Evolutionary conservation across 2,797 vertebrate species (phyloP).

Genomic region (Helicolenus hilgendorfi): DNA sequence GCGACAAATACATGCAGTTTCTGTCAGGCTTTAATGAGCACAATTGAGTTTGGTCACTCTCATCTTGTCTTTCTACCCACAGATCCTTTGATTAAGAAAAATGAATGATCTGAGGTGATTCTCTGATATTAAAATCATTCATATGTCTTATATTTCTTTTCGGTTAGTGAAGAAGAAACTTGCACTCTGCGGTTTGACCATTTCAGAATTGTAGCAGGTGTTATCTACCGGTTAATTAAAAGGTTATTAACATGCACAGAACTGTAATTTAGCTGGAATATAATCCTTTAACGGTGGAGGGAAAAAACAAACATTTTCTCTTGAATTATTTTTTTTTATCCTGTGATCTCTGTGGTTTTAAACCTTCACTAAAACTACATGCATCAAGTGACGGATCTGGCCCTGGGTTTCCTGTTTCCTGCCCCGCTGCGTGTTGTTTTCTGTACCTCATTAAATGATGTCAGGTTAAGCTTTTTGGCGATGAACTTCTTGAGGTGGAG

Average conservation of each 20-base stretch:
- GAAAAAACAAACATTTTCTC: background rate
- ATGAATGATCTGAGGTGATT: background rate
- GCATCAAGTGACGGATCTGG: background rate
- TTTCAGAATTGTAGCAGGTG: background rate
- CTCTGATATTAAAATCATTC: background rate
- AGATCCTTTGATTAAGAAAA: background rate
- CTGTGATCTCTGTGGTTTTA: background rate
- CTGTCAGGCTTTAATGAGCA: too few relatives aligned
- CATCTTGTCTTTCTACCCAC: background rate
- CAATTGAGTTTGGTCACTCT: too few relatives aligned
- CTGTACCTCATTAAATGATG: constrained; percentile 98
- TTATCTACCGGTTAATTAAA: background rate
- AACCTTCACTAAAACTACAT: background rate
- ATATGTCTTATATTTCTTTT: background rate
- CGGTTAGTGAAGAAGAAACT: background rate
- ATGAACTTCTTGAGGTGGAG: constrained; percentile 99
- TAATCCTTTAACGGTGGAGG: background rate
- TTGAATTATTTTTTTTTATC: background rate
- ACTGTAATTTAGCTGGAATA: background rate
- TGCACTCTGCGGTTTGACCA: background rate
- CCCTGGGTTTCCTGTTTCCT: background rate
- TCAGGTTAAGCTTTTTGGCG: constrained; percentile 99
- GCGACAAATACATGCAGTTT: constrained; percentile 4
- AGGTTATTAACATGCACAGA: background rate
- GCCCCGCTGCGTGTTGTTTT: background rate